Evolutionary conservation across 37 sponge, comb jelly and placozoan species (phyloP).

Genomic region (Agelas oroides): DNA sequence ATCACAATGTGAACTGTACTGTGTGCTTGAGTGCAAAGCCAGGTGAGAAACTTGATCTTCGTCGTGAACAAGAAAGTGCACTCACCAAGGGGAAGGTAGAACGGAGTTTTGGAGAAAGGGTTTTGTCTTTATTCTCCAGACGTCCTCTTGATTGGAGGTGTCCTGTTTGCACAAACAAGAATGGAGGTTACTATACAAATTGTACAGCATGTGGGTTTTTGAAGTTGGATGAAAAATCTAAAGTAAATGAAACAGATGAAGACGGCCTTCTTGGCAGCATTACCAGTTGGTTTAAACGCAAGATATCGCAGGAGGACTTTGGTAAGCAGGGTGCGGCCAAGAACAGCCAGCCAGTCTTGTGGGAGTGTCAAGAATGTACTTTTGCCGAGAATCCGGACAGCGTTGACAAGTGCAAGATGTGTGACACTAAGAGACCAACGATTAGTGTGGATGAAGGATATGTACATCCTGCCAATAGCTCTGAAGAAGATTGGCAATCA

Average conservation of each 20-base stretch:
- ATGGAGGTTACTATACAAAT: background rate
- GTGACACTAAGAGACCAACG: background rate
- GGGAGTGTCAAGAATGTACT: slow-evolving; percentile 27
- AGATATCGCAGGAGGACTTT: no score
- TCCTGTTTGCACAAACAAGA: slow-evolving; percentile 9
- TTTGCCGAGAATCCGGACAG: slow-evolving; percentile 1
- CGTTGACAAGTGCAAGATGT: background rate
- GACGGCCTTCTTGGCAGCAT: background rate
- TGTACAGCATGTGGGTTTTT: slow-evolving; percentile 26
- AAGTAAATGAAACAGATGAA: no score
- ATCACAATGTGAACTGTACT: slow-evolving; percentile 19
- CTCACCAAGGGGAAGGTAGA: background rate
- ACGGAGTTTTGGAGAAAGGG: no score
- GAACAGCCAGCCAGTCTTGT: background rate
- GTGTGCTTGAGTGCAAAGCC: slow-evolving; percentile 27
- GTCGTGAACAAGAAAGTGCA: background rate
- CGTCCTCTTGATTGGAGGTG: slow-evolving; percentile 20
- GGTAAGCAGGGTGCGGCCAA: no score
- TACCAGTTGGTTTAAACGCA: no score
- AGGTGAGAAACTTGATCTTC: background rate
- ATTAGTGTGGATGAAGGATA: background rate
- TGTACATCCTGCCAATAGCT: no score
- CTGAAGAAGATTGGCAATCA: no score
- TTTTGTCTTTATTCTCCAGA: no score
- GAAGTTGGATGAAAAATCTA: background rate